These are phyloP conservation scores for Platichthys flesus DNA, from an alignment of 2,113 vertebrate genomes.

Conservation along the genomic window DNA sequence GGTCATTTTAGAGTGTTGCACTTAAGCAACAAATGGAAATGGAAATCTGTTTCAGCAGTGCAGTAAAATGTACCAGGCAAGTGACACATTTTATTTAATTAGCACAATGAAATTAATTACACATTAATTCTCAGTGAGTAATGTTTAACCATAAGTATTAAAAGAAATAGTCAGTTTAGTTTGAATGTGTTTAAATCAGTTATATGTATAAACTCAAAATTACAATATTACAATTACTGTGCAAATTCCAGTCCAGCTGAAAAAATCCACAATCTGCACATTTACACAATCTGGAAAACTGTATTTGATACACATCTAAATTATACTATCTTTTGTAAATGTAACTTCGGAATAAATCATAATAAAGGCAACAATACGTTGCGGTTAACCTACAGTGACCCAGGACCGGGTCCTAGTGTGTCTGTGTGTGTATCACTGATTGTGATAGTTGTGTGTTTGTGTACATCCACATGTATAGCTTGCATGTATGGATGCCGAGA, in stretches of 20 bases:
- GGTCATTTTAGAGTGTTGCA: slow-evolving; percentile 1
- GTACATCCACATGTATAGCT: background rate
- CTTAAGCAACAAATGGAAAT: background rate
- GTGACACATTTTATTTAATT: background rate
- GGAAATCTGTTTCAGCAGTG: background rate
- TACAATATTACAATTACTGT: slow-evolving; percentile 8
- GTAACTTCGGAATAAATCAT: background rate
- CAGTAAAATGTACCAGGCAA: background rate
- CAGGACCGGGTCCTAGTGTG: background rate
- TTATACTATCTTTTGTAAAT: too few relatives aligned
- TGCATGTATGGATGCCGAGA: background rate
- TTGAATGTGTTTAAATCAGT: background rate
- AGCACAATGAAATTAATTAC: background rate
- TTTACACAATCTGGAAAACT: slow-evolving; percentile 12
- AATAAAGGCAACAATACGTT: slow-evolving; percentile 1
- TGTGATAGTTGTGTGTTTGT: background rate
- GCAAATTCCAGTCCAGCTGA: background rate
- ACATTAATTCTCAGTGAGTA: too few relatives aligned
- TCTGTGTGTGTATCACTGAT: slow-evolving; percentile 6
- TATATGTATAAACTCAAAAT: slow-evolving; percentile 18
- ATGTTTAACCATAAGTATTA: background rate
- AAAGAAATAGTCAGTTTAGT: background rate
- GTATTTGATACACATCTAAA: background rate
- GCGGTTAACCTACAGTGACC: slow-evolving; percentile 13
- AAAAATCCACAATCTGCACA: slow-evolving; percentile 19